phyloP scores from a whole-genome alignment of 2,797 vertebrate species.

The Catharus ustulatus region DNA sequence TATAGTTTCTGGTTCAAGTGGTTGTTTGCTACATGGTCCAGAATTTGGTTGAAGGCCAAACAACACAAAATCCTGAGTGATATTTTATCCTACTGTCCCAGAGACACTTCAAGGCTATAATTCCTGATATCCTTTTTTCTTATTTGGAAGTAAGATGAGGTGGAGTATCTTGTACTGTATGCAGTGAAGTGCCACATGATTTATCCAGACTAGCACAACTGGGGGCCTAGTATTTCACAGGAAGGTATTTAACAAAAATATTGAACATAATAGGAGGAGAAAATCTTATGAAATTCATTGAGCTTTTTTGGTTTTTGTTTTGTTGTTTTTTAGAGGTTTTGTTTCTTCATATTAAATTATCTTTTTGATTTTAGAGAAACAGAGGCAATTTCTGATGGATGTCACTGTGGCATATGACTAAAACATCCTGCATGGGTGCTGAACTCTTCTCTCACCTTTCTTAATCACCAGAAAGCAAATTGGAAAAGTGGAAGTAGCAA shows the following conservation, averaged over 20 bases:
- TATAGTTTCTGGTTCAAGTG: background rate
- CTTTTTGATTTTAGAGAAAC: background rate
- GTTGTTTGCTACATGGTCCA: background rate
- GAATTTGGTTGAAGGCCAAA: background rate
- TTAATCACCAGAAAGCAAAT: constrained; percentile 47
- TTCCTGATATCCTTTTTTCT: background rate
- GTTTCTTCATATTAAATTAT: background rate
- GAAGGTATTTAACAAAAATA: background rate
- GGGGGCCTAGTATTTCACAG: background rate
- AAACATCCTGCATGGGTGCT: background rate
- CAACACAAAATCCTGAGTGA: background rate
- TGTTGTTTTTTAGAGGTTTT: no score
- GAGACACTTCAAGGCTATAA: background rate
- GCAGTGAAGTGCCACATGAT: background rate
- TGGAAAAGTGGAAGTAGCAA: constrained; percentile 51
- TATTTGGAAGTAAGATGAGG: rapidly evolving
- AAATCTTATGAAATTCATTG: background rate
- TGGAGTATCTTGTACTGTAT: rapidly evolving
- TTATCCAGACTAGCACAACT: background rate
- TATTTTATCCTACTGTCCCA: background rate
- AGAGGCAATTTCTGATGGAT: constrained; percentile 28
- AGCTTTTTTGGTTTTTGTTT: background rate
- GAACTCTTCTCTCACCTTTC: constrained; percentile 51
- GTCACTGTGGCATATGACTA: constrained; percentile 7
- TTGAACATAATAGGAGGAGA: background rate